A percentile compares a stretch with the other conserved stretches of the same genome.
These are phyloP conservation scores for Maniola jurtina DNA, from an alignment of 1,140 invertebrate genomes.

Conservation along the genomic window DNA sequence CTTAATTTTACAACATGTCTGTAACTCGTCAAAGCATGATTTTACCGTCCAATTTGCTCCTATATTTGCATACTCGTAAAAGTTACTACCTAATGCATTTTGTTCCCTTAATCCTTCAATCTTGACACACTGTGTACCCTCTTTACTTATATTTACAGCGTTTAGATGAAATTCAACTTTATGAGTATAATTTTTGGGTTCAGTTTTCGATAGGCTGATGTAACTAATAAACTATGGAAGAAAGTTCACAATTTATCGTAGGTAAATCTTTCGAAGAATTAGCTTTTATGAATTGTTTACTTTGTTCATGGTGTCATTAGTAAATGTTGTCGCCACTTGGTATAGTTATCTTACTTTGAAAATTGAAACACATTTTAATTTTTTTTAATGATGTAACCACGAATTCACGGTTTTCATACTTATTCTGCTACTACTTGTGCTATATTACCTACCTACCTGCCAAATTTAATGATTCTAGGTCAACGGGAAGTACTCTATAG, in stretches of 20 bases:
- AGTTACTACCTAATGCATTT: conserved; percentile 69
- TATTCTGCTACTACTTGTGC: too few relatives aligned
- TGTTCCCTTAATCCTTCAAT: conserved; percentile 55
- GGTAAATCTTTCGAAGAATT: conserved; percentile 29
- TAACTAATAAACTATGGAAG: conserved; percentile 15
- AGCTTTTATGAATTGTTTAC: conserved; percentile 36
- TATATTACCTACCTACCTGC: too few relatives aligned
- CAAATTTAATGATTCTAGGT: too few relatives aligned
- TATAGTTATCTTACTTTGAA: too few relatives aligned
- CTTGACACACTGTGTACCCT: conserved; percentile 48
- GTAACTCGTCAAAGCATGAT: conserved; percentile 46
- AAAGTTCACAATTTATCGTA: conserved; percentile 29
- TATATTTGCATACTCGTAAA: conserved; percentile 74
- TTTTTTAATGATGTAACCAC: too few relatives aligned
- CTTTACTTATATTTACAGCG: neutral
- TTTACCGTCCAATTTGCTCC: conserved; percentile 60
- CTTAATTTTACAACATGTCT: conserved; percentile 26
- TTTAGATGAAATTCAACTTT: conserved; percentile 7
- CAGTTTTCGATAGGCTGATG: neutral
- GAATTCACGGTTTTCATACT: too few relatives aligned
- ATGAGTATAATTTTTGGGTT: neutral
- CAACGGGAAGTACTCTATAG: too few relatives aligned
- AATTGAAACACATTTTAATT: too few relatives aligned
- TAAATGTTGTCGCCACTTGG: too few relatives aligned
- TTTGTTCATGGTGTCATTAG: conserved; percentile 20